Evolutionary conservation across 2,113 vertebrate genomes (phyloP), one percentile per base, ranked within the genome.

Genomic region (Gobio gobio): DNA sequence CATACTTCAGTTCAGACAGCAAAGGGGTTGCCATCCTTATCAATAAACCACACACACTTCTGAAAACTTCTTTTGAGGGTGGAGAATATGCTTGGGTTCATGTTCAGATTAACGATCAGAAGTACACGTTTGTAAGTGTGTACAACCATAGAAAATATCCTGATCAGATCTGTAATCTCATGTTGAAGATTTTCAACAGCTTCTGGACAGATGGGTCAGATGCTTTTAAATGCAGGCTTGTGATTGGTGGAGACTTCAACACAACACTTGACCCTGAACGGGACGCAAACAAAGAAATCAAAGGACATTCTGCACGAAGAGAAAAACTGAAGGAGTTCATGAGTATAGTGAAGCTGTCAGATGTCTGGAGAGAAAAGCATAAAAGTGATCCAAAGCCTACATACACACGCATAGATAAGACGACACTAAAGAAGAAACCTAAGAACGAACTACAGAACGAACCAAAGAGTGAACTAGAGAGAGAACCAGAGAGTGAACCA

Each of bases 301-400:
- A 0, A 66, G 13, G 2, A 14, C 63, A 66, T 3, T 0, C 4
- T 14, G 4, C 29, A 20, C 33, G 7, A 16, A 40, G 33, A 40
- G 0, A 20, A 20, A 40, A 0, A 68, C 7, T 68, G 29, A 68
- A 10, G 0, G 0, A 3, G 0, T 40, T 68, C 33, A 16, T 68
- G 64, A 36, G 16, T 68, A 20, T 4, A 36, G 0, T 0, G 18
- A 10, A 68, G 2, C 16, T 68, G 2, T 33, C 33, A 20, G 64
- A 68, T 68, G 64, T 68, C 29, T 68, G 33, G 16, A 40, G 29
- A 68, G 2, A 33, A 66, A 66, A 8, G 3, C 2, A 66, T 14
- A 0, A 14, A 4, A 0, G n/a, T n/a, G n/a, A n/a, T n/a, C n/a
- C 0, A 8, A 0, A 0, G 1, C 4, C 4, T 2, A 0, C 5